Conservation (phyloP, 2,113 vertebrate species). For the Callopanchax toddi region DNA sequence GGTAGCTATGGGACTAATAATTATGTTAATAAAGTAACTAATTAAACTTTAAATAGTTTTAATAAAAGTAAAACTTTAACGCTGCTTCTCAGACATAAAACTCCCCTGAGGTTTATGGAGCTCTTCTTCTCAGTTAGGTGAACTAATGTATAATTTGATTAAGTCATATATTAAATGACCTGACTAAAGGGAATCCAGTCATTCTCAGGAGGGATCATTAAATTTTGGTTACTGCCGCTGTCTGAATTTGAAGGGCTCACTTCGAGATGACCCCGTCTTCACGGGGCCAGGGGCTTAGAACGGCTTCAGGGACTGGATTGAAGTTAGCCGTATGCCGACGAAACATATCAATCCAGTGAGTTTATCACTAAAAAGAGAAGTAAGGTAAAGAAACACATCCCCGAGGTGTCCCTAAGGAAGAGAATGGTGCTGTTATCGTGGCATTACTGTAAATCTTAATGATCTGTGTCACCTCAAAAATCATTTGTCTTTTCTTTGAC, state of each 20-base stretch:
- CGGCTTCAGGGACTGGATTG: neutral
- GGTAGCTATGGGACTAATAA: neutral
- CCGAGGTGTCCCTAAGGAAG: too few species aligned
- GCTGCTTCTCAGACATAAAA: constrained; percentile 13
- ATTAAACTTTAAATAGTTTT: constrained; percentile 7
- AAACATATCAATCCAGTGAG: constrained; percentile 22
- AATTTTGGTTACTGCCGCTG: constrained; percentile 21
- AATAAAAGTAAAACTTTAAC: constrained; percentile 29
- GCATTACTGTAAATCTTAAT: constrained; percentile 35
- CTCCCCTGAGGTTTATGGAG: constrained; percentile 35
- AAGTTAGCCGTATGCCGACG: constrained; percentile 32
- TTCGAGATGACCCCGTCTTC: constrained; percentile 39
- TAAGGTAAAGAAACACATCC: constrained; percentile 2
- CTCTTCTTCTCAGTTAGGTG: constrained; percentile 25
- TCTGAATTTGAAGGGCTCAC: constrained; percentile 35
- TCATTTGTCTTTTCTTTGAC: constrained; percentile 39
- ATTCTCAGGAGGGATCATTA: constrained; percentile 5
- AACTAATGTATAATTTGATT: constrained; percentile 33
- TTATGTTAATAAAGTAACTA: neutral
- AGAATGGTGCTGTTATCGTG: too few species aligned
- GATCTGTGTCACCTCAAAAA: constrained; percentile 37
- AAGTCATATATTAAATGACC: constrained; percentile 18
- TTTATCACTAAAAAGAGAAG: too few species aligned
- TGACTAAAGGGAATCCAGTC: constrained; percentile 33
- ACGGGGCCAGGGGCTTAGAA: constrained; percentile 28